These are phyloP conservation scores for Echeneis naucrates DNA, from an alignment of 2,797 vertebrate genomes.

Conservation along the genomic window DNA sequence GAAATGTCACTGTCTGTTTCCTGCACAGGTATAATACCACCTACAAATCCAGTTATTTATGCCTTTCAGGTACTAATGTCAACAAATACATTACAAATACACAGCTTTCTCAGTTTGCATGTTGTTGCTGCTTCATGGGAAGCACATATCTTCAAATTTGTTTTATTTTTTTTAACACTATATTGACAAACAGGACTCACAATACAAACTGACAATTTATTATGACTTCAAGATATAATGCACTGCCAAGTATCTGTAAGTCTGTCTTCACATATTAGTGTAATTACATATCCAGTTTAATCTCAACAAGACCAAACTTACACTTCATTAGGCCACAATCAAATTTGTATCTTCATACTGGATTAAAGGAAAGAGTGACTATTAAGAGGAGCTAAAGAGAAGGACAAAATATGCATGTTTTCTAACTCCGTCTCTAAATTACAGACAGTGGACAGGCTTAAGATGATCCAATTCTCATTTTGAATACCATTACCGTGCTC, in stretches of 20 bases:
- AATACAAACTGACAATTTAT: not conserved
- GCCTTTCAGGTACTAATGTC: not conserved
- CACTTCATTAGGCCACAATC: not conserved
- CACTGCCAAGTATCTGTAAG: not conserved
- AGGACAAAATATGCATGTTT: not conserved
- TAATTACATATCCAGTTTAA: not conserved
- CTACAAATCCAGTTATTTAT: not conserved
- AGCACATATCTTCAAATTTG: not conserved
- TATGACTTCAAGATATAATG: not conserved
- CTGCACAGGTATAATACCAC: not conserved
- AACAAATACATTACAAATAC: not conserved
- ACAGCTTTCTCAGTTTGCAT: not conserved
- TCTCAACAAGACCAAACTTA: not conserved
- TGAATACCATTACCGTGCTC: not conserved
- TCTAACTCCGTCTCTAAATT: not conserved
- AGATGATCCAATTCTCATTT: not conserved
- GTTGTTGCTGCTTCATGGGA: not conserved
- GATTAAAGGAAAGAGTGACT: not conserved
- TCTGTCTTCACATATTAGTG: not conserved
- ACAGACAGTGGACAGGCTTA: not conserved
- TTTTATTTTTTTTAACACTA: not conserved
- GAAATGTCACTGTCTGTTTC: not conserved
- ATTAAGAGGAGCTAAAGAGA: not conserved
- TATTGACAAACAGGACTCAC: not conserved
- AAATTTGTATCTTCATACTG: not conserved